Base-by-base conservation (phyloP, 1,140 invertebrate species). In the Leptinotarsa undecemlineata region DNA sequence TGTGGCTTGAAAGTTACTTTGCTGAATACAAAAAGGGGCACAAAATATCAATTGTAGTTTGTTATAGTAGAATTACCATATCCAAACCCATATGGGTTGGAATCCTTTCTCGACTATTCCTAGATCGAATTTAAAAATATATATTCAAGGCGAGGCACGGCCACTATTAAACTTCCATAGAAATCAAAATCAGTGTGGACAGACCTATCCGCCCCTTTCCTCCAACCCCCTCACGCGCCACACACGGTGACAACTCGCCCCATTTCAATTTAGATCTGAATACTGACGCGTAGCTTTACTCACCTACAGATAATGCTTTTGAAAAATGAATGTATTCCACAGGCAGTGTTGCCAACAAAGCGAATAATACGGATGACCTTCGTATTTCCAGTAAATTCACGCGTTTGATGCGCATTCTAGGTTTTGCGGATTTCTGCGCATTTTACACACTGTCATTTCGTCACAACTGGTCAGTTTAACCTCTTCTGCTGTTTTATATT, bases 191-290 rank as follows among this genome's bases (percentile, higher is more conserved):
- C 42, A 6, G 64, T 67, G 64, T 42, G 64, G 64, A 67, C 64
- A 26, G 64, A 33, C 64, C 23, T 14, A 42, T n/a, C 51, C 51
- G n/a, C n/a, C 51, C 21, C 23, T 42, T 42, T 21, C 69, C 69
- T 51, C 69, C 21, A 23, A 60, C 26, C 64, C 64, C 64, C 64
- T 23, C 64, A n/a, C n/a, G 68, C 67, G 57, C 75, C 72, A 77
- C 75, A 74, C 75, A 77, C 72, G 66, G 72, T 71, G 72, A 63
- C 61, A 67, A 70, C 63, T 73, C 60, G 19, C 75, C 63, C 21
- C 3, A 48, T 66, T 51, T 19, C 47, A 23, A 33, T 67, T n/a
- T 17, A 57, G 4, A 21, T 33, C 5, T 47, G n/a, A 48, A 70
- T 19, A 15, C 51, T 57, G 51, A 4, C 51, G 20, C 14, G 26